Percentiles rank a stretch among this genome's conserved stretches.
Conservation (phyloP, 2,888 invertebrate genomes). For the Ochropleura plecta region DNA sequence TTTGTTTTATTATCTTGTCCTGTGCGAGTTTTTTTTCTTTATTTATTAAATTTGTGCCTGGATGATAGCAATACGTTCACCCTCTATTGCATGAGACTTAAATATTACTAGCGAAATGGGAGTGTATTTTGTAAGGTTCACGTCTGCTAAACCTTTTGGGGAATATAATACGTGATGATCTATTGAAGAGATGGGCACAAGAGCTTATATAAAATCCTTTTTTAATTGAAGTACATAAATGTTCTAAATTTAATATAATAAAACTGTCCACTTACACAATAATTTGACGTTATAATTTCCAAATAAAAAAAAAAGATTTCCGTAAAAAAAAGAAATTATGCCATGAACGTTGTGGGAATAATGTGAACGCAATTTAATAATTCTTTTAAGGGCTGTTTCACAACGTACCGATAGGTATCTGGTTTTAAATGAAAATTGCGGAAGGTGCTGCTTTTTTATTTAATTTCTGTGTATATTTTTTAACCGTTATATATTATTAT, state of each 20-base stretch:
- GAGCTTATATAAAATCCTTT: no score
- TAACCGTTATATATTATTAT: background rate
- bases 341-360: conserved; percentile 44
- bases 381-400: conserved; percentile 60
- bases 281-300: conserved; percentile 33
- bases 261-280: conserved; percentile 39
- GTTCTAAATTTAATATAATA: conserved; percentile 28
- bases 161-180: no score
- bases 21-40: no score
- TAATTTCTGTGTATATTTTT: conserved; percentile 29
- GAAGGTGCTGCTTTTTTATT: conserved; percentile 32
- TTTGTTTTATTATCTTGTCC: no score
- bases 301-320: conserved; percentile 30
- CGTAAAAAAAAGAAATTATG: conserved; percentile 55
- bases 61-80: no score
- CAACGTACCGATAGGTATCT: conserved; percentile 60
- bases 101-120: no score
- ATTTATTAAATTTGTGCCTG: no score
- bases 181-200: background rate
- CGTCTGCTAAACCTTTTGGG: no score
- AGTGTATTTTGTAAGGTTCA: no score
- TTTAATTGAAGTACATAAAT: background rate
- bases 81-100: no score
- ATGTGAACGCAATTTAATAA: conserved; percentile 63
- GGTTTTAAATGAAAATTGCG: conserved; percentile 58